Evolutionary conservation across 2,797 vertebrate species (phyloP).

Genomic region (Triplophysa yarkandensis): DNA sequence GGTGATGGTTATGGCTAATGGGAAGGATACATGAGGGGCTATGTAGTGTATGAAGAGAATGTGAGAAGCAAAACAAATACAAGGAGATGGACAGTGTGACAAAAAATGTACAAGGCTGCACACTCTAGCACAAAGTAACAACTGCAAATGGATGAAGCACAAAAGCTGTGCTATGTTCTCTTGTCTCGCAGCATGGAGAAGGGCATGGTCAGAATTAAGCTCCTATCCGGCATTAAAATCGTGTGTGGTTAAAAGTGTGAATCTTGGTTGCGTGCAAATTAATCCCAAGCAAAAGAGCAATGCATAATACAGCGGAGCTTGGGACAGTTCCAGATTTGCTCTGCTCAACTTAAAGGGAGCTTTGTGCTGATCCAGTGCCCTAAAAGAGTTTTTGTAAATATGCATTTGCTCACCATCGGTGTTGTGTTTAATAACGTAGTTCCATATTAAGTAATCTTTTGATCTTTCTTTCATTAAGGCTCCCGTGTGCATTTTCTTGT

Average conservation of each 20-base stretch:
- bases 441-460: constrained; percentile 75
- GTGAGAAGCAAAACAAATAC: not conserved
- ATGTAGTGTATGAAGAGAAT: not conserved
- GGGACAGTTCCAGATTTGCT: constrained; percentile 56
- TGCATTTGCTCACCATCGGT: constrained; percentile 67
- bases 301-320: constrained; percentile 31
- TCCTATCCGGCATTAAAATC: not conserved
- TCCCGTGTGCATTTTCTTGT: constrained; percentile 61
- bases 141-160: not conserved
- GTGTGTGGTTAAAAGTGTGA: constrained; percentile 3
- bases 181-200: too few relatives aligned
- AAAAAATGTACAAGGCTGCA: not conserved
- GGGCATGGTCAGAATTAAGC: constrained; percentile 2
- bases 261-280: constrained; percentile 3
- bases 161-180: not conserved
- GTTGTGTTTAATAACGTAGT: constrained; percentile 71
- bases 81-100: too few relatives aligned
- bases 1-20: too few relatives aligned
- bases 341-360: constrained; percentile 57
- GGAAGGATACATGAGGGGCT: too few relatives aligned
- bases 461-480: constrained; percentile 73
- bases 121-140: not conserved
- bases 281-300: constrained; percentile 29
- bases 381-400: constrained; percentile 62
- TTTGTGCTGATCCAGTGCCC: constrained; percentile 59